A percentile compares a stretch with the other conserved stretches of the same genome.
These are phyloP conservation scores for Aphyosemion australe DNA, from an alignment of 2,113 vertebrate genomes.

Conservation along the genomic window DNA sequence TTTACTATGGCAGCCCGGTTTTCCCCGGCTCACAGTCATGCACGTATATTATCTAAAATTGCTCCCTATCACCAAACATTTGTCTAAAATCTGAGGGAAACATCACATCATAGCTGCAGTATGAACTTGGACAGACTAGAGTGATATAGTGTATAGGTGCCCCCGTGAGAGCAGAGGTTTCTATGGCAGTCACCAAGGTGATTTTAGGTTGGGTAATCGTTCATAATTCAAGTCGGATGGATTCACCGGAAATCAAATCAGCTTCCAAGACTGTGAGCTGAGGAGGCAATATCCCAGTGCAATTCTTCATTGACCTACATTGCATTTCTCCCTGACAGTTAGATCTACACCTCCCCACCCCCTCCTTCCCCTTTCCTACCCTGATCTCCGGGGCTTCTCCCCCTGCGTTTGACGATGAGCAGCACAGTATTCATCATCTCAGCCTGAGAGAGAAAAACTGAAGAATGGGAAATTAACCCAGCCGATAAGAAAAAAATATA, in stretches of 20 bases:
- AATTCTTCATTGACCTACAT: conserved; percentile 79
- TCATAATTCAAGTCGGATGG: conserved; percentile 75
- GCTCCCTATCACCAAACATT: neutral
- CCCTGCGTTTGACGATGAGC: conserved; percentile 63
- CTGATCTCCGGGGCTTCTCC: conserved; percentile 61
- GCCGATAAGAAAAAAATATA: conserved; percentile 9
- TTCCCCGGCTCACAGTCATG: neutral
- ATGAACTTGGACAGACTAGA: conserved; percentile 29
- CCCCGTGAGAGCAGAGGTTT: conserved; percentile 36
- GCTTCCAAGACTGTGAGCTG: conserved; percentile 68
- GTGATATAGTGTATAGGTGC: conserved; percentile 19
- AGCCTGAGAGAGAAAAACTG: conserved; percentile 10
- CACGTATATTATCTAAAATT: neutral
- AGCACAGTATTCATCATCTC: conserved; percentile 63
- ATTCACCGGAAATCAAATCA: conserved; percentile 79
- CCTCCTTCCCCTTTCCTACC: conserved; percentile 26
- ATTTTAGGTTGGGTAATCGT: conserved; percentile 68
- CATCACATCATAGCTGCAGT: neutral
- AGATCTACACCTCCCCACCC: conserved; percentile 13
- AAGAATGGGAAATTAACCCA: conserved; percentile 36
- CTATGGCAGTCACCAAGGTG: conserved; percentile 57
- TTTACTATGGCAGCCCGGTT: neutral
- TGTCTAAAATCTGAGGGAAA: neutral
- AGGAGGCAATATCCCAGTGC: conserved; percentile 75
- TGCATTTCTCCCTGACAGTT: conserved; percentile 69